Base-by-base conservation (phyloP, 2,888 invertebrate genomes). In the Hemistola chrysoprasaria region DNA sequence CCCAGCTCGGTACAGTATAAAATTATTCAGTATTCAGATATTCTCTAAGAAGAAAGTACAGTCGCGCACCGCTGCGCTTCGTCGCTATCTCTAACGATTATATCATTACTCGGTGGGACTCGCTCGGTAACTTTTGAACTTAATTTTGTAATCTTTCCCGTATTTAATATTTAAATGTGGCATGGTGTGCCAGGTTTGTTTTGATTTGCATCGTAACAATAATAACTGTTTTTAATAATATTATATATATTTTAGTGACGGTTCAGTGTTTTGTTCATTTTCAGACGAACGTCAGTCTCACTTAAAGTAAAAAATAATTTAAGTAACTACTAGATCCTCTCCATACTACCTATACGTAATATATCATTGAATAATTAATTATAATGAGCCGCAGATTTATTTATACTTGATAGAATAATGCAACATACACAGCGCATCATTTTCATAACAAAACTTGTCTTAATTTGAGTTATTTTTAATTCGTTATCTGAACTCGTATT, bases 401-500 rank as follows among this genome's bases (percentile, higher is more conserved):
- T n/a, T n/a, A n/a, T n/a, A 3, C 16, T 16, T 16, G 4, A 3
- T 3, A 16, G 16, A 16, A 35, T 27, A 27, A 27, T 21, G 26
- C 20, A 28, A 11, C n/a, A 11, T 5, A 11, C n/a, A n/a, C n/a
- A n/a, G n/a, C n/a, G n/a, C n/a, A n/a, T n/a, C n/a, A n/a, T n/a
- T n/a, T n/a, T n/a, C n/a, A n/a, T n/a, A n/a, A n/a, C n/a, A n/a
- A n/a, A n/a, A n/a, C n/a, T n/a, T n/a, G 24, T 37, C 26, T 38
- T 50, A 46, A 54, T 49, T 52, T 59, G 59, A 57, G 39, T 42
- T 44, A 11, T 34, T 43, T 44, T 39, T 38, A 33, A 52, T 44
- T 54, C 56, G 62, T 59, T 76, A 82, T 75, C 80, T 59, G 56
- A 16, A 56, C 59, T 60, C 69, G 60, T 81, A 79, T 74, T 78